Conservation (phyloP, 2,888 invertebrate species). For the Muscina levida region DNA sequence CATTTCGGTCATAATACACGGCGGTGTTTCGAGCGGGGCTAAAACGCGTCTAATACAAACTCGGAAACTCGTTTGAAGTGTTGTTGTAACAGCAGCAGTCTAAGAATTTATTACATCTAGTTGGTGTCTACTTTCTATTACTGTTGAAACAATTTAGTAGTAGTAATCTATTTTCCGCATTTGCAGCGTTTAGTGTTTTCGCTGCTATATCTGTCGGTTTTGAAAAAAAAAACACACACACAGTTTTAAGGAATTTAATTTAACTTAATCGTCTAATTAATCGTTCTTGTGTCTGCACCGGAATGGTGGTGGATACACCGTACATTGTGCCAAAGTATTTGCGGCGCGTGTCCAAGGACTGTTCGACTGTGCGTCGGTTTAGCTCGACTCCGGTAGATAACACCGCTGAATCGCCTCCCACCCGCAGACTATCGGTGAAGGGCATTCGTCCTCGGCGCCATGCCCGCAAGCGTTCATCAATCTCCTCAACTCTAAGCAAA, state of each 20-base stretch:
- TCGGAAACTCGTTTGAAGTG: neutral
- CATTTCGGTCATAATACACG: slow-evolving; percentile 45
- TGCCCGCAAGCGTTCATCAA: slow-evolving; percentile 76
- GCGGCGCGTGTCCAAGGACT: slow-evolving; percentile 74
- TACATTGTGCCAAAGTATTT: slow-evolving; percentile 71
- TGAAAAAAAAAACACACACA: no score
- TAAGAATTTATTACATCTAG: no score
- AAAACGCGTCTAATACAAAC: neutral
- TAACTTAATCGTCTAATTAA: slow-evolving; percentile 44
- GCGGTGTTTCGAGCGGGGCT: slow-evolving; percentile 4
- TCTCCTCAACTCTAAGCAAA: slow-evolving; percentile 78
- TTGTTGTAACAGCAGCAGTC: neutral
- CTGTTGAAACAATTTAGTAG: no score
- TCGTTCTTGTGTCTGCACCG: slow-evolving; percentile 13
- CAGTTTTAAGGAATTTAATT: slow-evolving; percentile 37
- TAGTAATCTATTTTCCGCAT: no score
- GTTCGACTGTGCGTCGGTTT: slow-evolving; percentile 74
- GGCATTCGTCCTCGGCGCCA: slow-evolving; percentile 70
- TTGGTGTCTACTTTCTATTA: no score
- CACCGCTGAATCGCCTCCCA: slow-evolving; percentile 41
- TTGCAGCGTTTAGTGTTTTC: neutral
- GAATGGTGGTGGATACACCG: slow-evolving; percentile 71
- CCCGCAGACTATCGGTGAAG: slow-evolving; percentile 66
- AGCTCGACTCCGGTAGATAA: slow-evolving; percentile 70
- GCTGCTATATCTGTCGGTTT: no score